These are phyloP conservation scores for Oxystoma pomonae DNA, from an alignment of 2,888 invertebrate species.

Conservation along the genomic window DNA sequence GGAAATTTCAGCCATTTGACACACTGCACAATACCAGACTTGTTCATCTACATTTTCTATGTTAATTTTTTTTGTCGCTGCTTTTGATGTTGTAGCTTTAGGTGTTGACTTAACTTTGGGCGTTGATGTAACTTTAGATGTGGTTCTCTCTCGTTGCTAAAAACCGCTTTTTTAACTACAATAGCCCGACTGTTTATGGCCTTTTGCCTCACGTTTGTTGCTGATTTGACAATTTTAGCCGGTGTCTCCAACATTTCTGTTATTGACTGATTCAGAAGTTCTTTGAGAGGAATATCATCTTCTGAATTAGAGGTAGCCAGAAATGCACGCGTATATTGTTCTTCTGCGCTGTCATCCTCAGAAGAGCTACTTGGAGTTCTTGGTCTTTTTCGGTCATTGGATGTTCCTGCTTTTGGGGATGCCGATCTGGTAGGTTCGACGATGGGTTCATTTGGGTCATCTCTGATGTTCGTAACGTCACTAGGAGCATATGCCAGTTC, in stretches of 20 bases:
- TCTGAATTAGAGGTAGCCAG: too few relatives aligned
- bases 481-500: conserved; percentile 27
- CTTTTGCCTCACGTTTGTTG: conserved; percentile 11
- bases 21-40: too few relatives aligned
- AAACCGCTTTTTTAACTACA: conserved; percentile 23
- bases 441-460: conserved; percentile 8
- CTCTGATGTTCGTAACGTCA: conserved; percentile 12
- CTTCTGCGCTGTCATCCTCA: conserved; percentile 6
- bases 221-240: too few relatives aligned
- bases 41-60: conserved; percentile 15
- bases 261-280: too few relatives aligned
- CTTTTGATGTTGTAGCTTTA: conserved; percentile 12
- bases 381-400: conserved; percentile 14
- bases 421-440: conserved; percentile 11
- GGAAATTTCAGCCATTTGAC: conserved; percentile 24
- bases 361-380: conserved; percentile 11
- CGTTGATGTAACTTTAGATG: conserved; percentile 19
- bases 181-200: conserved; percentile 19
- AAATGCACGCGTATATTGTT: conserved; percentile 10
- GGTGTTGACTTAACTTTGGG: conserved; percentile 16
- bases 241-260: too few relatives aligned
- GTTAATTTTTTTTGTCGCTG: conserved; percentile 7
- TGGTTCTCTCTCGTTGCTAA: conserved; percentile 18
- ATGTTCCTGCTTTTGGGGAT: conserved; percentile 11
- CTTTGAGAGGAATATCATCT: too few relatives aligned